Base-by-base conservation (phyloP, 2,888 invertebrate species). In the Apodemia mormo region DNA sequence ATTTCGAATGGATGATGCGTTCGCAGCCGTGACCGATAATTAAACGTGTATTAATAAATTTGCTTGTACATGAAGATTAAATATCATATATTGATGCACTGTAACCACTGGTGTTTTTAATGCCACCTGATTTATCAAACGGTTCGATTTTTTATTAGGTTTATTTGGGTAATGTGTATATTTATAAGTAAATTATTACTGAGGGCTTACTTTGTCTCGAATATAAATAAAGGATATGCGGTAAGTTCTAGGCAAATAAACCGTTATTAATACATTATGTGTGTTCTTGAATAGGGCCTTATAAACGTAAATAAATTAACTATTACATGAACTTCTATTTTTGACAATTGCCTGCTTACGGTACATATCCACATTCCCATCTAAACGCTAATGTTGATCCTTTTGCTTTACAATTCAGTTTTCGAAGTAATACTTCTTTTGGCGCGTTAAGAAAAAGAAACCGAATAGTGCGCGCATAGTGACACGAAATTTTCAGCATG, bases 31-130 rank as follows among this genome's bases (percentile, higher is more conserved):
- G 84, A 78, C 83, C 83, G 82, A 88, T 84, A 86, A 87, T 87
- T 83, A 82, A 89, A 90, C 86, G 90, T 92, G 92, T 93, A 93
- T 90, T 95, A 94, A 94, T 94, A 94, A 94, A 95, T 89, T 95
- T 95, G 95, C 95, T 95, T 95, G 95, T 95, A 95, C 94, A 95
- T 95, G 95, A 95, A 95, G 94, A 95, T 95, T 95, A 95, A 94
- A 95, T 95, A 95, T 95, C 94, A 94, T 95, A 95, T 95, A 95
- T 95, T 95, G 95, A 95, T 95, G 95, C 95, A 95, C 95, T 95
- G 94, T 94, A 91, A 82, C 84, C 83, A 83, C 87, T 90, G 91
- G 90, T 90, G 90, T 91, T 92, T 92, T 93, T 91, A 90, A 89
- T 88, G 85, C 90, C 90, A 89, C 90, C 92, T 88, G 49, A 49